Conservation (phyloP, 2,888 invertebrate species). For the Drosophila colorata region DNA sequence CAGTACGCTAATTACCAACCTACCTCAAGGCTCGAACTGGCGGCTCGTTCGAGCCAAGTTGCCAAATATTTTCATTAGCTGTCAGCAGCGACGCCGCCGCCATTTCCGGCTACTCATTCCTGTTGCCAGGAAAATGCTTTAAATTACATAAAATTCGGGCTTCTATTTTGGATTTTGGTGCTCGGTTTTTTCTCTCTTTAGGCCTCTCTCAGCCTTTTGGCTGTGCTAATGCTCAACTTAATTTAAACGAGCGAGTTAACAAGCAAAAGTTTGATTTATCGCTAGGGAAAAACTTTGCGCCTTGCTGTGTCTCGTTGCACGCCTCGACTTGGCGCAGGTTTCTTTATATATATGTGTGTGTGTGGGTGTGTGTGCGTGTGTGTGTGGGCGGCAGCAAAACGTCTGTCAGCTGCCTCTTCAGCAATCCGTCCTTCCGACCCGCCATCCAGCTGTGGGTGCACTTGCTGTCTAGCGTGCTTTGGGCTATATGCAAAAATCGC, state of each 20-base stretch:
- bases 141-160: conserved; percentile 53
- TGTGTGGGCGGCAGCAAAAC: conserved; percentile 35
- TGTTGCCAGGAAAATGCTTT: conserved; percentile 50
- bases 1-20: conserved; percentile 43
- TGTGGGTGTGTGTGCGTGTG: conserved; percentile 24
- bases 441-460: conserved; percentile 24
- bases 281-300: conserved; percentile 51
- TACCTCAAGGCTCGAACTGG: conserved; percentile 12
- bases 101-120: conserved; percentile 8
- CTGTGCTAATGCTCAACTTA: conserved; percentile 64
- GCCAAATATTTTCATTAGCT: conserved; percentile 66
- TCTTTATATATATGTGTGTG: conserved; percentile 4
- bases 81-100: conserved; percentile 34
- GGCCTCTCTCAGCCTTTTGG: conserved; percentile 1
- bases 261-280: conserved; percentile 74
- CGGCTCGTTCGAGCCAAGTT: conserved; percentile 13
- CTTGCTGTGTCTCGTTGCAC: conserved; percentile 24
- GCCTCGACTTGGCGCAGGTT: conserved; percentile 42
- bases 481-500: conserved; percentile 65
- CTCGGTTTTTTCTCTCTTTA: too few species aligned
- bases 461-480: conserved; percentile 9
- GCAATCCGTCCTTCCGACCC: neutral
- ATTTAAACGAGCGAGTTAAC: conserved; percentile 74
- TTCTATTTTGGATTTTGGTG: neutral
- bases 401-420: conserved; percentile 43